Evolutionary conservation across 2,113 vertebrate genomes (phyloP).

Genomic region (Dromiciops gliroides): DNA sequence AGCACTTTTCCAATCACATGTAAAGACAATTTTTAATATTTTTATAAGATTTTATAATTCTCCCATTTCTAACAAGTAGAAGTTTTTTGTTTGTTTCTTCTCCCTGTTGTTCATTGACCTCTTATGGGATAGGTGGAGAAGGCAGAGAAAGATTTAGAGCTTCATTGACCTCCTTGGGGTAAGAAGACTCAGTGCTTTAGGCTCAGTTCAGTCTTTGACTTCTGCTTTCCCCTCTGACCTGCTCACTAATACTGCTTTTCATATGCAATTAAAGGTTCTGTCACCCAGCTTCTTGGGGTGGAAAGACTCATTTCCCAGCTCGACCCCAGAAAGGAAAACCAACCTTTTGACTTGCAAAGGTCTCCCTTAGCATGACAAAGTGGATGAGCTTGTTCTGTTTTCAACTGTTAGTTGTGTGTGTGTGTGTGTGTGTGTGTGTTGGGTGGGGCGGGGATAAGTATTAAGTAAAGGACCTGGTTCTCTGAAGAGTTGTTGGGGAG

Average conservation of each 20-base stretch:
- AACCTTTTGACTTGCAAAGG: conserved; percentile 86
- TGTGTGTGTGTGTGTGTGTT: background rate
- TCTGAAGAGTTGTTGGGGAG: conserved; percentile 38
- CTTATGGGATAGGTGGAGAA: background rate
- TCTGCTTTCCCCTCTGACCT: conserved; percentile 79
- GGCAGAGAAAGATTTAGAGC: background rate
- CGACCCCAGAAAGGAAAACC: conserved; percentile 80
- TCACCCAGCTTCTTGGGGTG: conserved; percentile 79
- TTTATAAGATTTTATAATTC: no score
- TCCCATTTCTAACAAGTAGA: background rate
- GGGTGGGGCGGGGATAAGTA: background rate
- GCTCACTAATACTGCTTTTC: conserved; percentile 83
- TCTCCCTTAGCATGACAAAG: conserved; percentile 86
- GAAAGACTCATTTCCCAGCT: conserved; percentile 75
- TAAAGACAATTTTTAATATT: background rate
- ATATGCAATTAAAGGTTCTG: conserved; percentile 87
- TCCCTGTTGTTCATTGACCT: background rate
- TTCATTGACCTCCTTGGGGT: conserved; percentile 30
- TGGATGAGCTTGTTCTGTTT: conserved; percentile 59
- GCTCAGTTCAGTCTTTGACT: conserved; percentile 72
- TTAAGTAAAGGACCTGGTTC: conserved; percentile 43
- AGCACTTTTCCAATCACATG: background rate
- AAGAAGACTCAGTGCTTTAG: conserved; percentile 65
- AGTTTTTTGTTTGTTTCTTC: background rate
- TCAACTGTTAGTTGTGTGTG: background rate